A percentile compares a stretch with the other conserved stretches of the same genome.
These are phyloP conservation scores for Thera obeliscata DNA, from an alignment of 2,888 invertebrate species.

Conservation along the genomic window DNA sequence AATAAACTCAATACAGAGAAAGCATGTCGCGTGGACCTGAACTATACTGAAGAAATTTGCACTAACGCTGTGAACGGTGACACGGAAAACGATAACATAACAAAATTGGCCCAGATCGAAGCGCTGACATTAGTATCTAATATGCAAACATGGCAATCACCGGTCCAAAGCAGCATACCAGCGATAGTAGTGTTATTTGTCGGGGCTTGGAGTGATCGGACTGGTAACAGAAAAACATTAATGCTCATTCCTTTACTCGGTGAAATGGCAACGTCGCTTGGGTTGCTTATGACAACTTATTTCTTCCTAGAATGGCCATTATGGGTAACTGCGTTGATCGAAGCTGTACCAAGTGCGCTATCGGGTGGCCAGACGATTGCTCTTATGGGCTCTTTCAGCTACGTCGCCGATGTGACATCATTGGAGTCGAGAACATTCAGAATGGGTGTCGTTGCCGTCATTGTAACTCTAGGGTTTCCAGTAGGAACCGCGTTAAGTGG, in stretches of 20 bases:
- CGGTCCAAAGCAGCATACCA: constrained; percentile 83
- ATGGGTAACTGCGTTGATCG: constrained; percentile 81
- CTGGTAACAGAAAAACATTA: constrained; percentile 83
- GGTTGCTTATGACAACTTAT: constrained; percentile 80
- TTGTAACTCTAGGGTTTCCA: constrained; percentile 79
- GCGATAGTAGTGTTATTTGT: constrained; percentile 83
- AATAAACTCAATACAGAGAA: constrained; percentile 83
- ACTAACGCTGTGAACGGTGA: constrained; percentile 64
- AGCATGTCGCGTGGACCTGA: constrained; percentile 81
- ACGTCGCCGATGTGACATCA: constrained; percentile 85
- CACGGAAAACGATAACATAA: constrained; percentile 56
- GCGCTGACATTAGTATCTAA: constrained; percentile 77
- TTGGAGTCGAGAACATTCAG: constrained; percentile 85
- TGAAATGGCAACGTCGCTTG: constrained; percentile 78
- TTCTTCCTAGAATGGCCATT: constrained; percentile 84
- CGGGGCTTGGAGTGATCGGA: constrained; percentile 86
- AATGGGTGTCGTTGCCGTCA: constrained; percentile 84
- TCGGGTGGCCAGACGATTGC: constrained; percentile 84
- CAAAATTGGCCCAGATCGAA: constrained; percentile 62
- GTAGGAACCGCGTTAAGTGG: constrained; percentile 82
- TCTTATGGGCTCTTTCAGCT: constrained; percentile 85
- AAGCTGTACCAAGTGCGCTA: constrained; percentile 82
- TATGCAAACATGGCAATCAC: constrained; percentile 82
- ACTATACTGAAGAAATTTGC: constrained; percentile 78
- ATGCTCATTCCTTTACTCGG: constrained; percentile 84